Base-by-base conservation (phyloP, 2,113 vertebrate genomes). In the Malaclemys terrapin region DNA sequence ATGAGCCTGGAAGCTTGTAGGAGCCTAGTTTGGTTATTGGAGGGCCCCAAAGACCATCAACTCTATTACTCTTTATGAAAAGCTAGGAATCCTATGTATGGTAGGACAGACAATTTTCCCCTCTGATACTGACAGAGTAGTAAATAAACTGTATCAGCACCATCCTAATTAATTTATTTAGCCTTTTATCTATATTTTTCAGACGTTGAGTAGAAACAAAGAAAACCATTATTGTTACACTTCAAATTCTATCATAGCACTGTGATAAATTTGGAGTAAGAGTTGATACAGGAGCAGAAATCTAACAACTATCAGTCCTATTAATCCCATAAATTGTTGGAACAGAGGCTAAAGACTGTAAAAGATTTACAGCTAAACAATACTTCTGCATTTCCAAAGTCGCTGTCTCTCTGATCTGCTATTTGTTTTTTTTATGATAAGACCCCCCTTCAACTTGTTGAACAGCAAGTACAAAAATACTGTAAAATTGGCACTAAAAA, bases 231-330 rank as follows among this genome's bases (percentile, higher is more conserved):
- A 38, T 38, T 13, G 42, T 78, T 78, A 45, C 42, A 20, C n/a
- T 75, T 75, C 12, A 75, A 24, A 75, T 75, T 42, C 35, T 38
- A 22, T 22, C 20, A 42, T 38, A 24, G n/a, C 16, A n/a, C 93
- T 93, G 86, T 25, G 0, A 75, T 47, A 91, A 56, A 52, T 53
- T 91, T 14, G 6, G 92, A 86, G 52, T 0, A 2, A 94, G 47
- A 93, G 29, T 65, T 89, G 84, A 87, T 78, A 56, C 85, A 89
- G 94, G 89, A 89, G 65, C 76, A 65, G 78, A 25, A 50, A n/a
- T 31, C 69, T 92, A 85, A 42, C 83, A 87, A 84, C n/a, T 16
- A 72, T 72, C 65, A 72, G n/a, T 38, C 19, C 65, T 72, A 22
- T 72, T 72, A 38, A 38, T 14, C 22, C 80, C 10, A 17, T 24